Evolutionary conservation across 2,797 vertebrate genomes (phyloP).

Genomic region (Pitangus sulphuratus): DNA sequence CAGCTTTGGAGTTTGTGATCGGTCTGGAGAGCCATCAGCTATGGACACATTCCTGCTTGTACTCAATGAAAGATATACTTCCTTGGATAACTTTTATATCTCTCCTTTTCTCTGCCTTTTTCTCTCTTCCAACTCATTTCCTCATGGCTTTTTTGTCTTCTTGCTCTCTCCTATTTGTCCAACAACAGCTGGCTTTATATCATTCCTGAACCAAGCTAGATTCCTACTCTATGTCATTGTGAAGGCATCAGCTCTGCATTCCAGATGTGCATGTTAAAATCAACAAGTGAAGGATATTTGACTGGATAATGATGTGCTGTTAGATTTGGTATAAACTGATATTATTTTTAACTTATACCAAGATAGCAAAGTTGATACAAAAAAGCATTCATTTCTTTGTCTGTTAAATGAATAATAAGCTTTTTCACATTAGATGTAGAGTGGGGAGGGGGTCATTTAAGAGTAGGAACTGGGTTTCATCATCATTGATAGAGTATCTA

Average conservation of each 20-base stretch:
- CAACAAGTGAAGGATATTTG: neutral
- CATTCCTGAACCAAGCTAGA: neutral
- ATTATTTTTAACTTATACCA: neutral
- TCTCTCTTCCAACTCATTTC: neutral
- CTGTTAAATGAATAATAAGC: neutral
- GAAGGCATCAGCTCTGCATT: neutral
- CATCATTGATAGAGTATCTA: neutral
- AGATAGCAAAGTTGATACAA: neutral
- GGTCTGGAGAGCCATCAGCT: neutral
- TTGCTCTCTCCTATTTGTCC: neutral
- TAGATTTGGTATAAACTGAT: neutral
- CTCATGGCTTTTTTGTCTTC: neutral
- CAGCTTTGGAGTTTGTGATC: neutral
- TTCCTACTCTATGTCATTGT: neutral
- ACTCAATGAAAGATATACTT: neutral
- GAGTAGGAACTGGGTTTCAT: neutral
- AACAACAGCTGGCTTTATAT: neutral
- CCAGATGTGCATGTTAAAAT: neutral
- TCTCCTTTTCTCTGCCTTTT: neutral
- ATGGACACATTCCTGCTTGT: neutral
- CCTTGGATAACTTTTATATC: neutral
- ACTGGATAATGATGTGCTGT: neutral
- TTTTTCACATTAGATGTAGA: neutral
- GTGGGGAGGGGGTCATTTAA: neutral
- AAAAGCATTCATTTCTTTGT: neutral